Percentiles rank a stretch among this genome's conserved stretches.
Evolutionary conservation across 2,113 vertebrate genomes (phyloP).

Genomic region (Manacus vitellinus): DNA sequence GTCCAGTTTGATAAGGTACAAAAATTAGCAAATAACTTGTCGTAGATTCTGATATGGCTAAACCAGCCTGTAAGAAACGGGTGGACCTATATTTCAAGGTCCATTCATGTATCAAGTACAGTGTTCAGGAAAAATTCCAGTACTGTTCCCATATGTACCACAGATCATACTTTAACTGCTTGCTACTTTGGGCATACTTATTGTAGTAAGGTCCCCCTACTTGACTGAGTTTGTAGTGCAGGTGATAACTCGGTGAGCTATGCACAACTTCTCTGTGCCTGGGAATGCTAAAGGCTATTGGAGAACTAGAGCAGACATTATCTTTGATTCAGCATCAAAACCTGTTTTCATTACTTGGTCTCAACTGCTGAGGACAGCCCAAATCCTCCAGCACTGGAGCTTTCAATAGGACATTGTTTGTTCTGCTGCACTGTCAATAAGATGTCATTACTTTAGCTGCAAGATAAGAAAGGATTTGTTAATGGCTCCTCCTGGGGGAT

Average conservation of each 20-base stretch:
- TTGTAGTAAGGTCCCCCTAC: not conserved
- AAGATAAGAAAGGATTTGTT: constrained; percentile 49
- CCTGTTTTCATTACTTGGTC: constrained; percentile 24
- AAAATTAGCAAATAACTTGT: not conserved
- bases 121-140: not conserved
- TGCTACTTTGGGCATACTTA: not conserved
- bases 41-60: not conserved
- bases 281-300: not conserved
- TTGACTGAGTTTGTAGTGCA: not conserved
- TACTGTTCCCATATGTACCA: not conserved
- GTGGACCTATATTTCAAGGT: not conserved
- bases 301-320: not conserved
- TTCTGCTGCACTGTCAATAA: constrained; percentile 33
- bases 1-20: not conserved
- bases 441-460: constrained; percentile 24
- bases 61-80: not conserved
- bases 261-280: not conserved
- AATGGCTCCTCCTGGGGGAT: constrained; percentile 9
- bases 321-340: constrained; percentile 26
- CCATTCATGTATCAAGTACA: not conserved
- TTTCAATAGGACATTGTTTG: constrained; percentile 57
- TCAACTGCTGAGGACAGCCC: constrained; percentile 11
- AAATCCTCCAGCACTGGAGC: constrained; percentile 24
- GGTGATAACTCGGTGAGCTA: not conserved
- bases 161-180: not conserved